phyloP scores from a whole-genome alignment of 2,797 vertebrate species.

The Capromys pilorides region DNA sequence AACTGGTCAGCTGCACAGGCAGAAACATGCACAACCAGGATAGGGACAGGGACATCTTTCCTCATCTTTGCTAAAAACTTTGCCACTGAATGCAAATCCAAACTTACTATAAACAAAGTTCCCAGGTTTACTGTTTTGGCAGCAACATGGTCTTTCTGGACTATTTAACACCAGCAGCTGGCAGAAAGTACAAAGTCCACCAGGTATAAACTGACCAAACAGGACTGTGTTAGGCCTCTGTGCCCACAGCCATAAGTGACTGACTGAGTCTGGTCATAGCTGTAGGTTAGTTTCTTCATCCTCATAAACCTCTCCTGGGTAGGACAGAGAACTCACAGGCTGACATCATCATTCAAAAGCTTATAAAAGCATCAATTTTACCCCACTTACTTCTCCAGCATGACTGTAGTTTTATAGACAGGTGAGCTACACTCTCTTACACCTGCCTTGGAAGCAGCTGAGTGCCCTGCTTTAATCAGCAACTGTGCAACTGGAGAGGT shows the following conservation, averaged over 20 bases:
- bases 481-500: constrained; percentile 43
- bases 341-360: constrained; percentile 1
- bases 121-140: constrained; percentile 77
- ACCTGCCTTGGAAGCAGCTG: not conserved
- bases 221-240: constrained; percentile 32
- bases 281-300: constrained; percentile 38
- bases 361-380: constrained; percentile 41
- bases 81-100: constrained; percentile 74
- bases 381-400: constrained; percentile 14
- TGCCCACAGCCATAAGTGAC: constrained; percentile 20
- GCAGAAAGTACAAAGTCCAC: constrained; percentile 73
- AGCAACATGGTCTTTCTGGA: constrained; percentile 76
- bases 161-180: constrained; percentile 76
- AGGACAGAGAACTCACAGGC: not conserved
- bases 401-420: not conserved
- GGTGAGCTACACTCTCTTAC: not conserved
- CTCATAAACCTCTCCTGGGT: not conserved
- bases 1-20: constrained; percentile 53
- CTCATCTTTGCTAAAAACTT: constrained; percentile 52
- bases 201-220: constrained; percentile 76
- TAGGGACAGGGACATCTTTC: constrained; percentile 69
- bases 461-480: constrained; percentile 13
- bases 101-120: constrained; percentile 72
- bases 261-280: constrained; percentile 45
- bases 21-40: constrained; percentile 69